Percentiles rank a stretch among this genome's conserved stretches.
These are phyloP conservation scores for Microcebus griseorufus DNA, from an alignment of 2,113 vertebrate genomes.

Conservation along the genomic window DNA sequence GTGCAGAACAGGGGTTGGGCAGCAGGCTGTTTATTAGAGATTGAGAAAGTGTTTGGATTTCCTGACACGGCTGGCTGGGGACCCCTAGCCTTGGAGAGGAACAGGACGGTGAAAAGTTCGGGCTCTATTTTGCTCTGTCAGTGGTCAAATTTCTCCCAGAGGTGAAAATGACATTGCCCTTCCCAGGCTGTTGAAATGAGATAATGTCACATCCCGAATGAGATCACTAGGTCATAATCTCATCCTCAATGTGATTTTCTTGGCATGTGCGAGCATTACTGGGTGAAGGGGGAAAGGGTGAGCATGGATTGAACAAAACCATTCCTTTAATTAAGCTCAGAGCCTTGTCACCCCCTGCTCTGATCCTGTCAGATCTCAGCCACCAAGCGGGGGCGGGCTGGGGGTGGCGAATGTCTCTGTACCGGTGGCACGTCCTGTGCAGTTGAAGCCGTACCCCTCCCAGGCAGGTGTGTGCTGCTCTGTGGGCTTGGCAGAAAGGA, in stretches of 20 bases:
- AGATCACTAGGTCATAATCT: constrained; percentile 59
- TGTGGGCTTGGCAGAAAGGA: background rate
- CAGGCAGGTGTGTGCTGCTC: background rate
- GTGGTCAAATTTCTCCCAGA: constrained; percentile 68
- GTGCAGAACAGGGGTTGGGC: background rate
- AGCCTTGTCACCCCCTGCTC: constrained; percentile 54
- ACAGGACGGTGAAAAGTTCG: constrained; percentile 56
- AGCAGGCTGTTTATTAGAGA: constrained; percentile 63
- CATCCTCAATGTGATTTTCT: constrained; percentile 67
- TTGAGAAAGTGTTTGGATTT: constrained; percentile 25
- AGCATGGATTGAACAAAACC: constrained; percentile 48
- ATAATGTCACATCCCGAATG: constrained; percentile 68
- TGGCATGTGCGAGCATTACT: constrained; percentile 24
- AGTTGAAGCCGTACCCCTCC: background rate
- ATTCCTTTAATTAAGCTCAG: constrained; percentile 68
- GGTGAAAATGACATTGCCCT: constrained; percentile 53
- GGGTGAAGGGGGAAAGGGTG: constrained; percentile 46
- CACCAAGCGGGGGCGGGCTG: background rate
- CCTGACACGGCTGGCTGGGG: constrained; percentile 36
- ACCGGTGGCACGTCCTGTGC: background rate
- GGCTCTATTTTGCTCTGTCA: constrained; percentile 53
- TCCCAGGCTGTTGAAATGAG: constrained; percentile 68
- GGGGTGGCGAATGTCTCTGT: constrained; percentile 21
- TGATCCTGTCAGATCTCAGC: constrained; percentile 49
- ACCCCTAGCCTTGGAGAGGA: constrained; percentile 51